Evolutionary conservation across 2,113 vertebrate species (phyloP), one percentile per base, ranked within the genome.

Genomic region (Xerus inauris): DNA sequence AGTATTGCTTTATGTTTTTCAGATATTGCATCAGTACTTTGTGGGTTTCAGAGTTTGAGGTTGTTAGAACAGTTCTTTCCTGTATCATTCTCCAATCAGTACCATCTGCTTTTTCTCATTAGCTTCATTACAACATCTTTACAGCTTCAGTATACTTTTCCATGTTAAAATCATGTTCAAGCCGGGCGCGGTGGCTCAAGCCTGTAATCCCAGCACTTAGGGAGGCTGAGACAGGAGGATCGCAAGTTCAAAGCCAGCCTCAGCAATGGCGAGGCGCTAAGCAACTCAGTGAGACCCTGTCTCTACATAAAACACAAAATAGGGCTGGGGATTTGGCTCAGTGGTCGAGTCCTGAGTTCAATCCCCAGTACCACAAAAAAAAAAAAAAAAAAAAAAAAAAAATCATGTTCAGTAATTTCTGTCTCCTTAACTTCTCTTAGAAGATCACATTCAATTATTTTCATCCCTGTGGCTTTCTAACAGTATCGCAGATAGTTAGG

Each of bases 1-100:
- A 72, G 49, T 83, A 64, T 76, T 69, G 19, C 72, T 88, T 69
- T 67, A 32, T 77, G 54, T 87, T 73, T 82, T 95, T 72, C 38
- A 72, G 0, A 71, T 45, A 87, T 17, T 69, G 59, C 79, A 59
- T 14, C 57, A 47, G 32, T 16, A 13, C 83, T 95, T 86, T 20
- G 35, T 87, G 71, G 71, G 28, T 79, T 95, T 91, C 47, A 88
- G 35, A 83, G 45, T 94, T 91, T 77, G 30, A 73, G 57, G 40
- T 85, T 86, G 40, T 95, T 88, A 45, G 45, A 28, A 47, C 12
- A 71, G 32, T 80, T 91, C 22, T 87, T 83, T 71, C 86, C 62
- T 90, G 26, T 54, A 59, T 13, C 32, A 51, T 76, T 82, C 24
- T 90, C 8, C 22, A 77, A 84, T n/a, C 32, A 79, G 40, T n/a